Evolutionary conservation across 2,113 vertebrate species (phyloP).

Genomic region (Tragulus kanchil): DNA sequence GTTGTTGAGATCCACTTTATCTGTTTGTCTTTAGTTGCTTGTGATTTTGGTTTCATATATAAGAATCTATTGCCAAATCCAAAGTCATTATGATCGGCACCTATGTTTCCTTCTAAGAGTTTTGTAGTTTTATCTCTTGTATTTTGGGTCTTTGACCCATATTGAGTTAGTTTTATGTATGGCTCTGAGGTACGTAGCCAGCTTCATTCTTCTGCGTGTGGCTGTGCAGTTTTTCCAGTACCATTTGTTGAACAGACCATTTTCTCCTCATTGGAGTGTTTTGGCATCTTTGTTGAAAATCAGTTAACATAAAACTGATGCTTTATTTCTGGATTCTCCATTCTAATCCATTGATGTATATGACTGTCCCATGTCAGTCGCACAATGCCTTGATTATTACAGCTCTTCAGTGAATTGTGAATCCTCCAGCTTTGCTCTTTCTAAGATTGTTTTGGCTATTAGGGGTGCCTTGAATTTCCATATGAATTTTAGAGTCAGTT

Average conservation of each 20-base stretch:
- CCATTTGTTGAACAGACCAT: background rate
- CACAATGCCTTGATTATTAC: background rate
- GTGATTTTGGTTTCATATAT: background rate
- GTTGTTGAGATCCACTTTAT: background rate
- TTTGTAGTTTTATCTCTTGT: background rate
- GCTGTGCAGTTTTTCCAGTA: background rate
- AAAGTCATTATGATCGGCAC: background rate
- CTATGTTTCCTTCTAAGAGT: background rate
- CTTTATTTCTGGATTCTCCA: background rate
- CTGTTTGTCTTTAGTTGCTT: background rate
- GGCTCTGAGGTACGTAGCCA: background rate
- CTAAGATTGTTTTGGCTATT: background rate
- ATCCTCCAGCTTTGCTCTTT: background rate
- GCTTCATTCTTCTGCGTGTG: background rate
- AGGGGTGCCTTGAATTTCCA: background rate
- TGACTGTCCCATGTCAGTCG: background rate
- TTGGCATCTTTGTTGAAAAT: background rate
- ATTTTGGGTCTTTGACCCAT: background rate
- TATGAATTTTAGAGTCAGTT: background rate
- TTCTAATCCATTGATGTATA: background rate
- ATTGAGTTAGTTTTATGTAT: background rate
- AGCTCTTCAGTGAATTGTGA: background rate
- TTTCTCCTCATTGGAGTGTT: background rate
- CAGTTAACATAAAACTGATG: background rate
- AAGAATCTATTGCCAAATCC: background rate